Conservation (phyloP, 1,140 invertebrate species). For the Cecropterus lyciades region DNA sequence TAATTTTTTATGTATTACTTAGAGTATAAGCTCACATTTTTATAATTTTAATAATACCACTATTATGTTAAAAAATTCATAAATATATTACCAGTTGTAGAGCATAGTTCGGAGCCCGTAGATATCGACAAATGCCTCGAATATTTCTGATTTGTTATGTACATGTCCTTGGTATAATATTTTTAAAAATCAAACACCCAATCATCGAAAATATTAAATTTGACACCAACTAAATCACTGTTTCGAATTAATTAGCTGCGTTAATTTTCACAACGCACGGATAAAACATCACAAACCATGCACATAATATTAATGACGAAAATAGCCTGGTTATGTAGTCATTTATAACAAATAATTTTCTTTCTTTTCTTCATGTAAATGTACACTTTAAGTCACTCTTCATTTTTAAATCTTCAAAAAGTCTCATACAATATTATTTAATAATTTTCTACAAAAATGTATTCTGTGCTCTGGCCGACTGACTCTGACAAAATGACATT, state of each 20-base stretch:
- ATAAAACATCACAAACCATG: slow-evolving; percentile 33
- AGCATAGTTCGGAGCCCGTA: slow-evolving; percentile 72
- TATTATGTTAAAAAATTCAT: too few relatives aligned
- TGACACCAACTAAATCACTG: slow-evolving; percentile 30
- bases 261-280: slow-evolving; percentile 23
- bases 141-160: slow-evolving; percentile 75
- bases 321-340: slow-evolving; percentile 13
- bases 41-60: too few relatives aligned
- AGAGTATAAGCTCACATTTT: too few relatives aligned
- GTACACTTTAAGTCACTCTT: not conserved
- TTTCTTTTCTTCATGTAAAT: slow-evolving; percentile 15
- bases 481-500: slow-evolving; percentile 34
- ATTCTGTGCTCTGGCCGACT: slow-evolving; percentile 11
- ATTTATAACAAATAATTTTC: slow-evolving; percentile 5
- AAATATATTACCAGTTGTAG: slow-evolving; percentile 68
- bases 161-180: slow-evolving; percentile 80
- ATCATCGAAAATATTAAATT: slow-evolving; percentile 58
- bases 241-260: slow-evolving; percentile 40
- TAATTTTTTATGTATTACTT: too few relatives aligned
- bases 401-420: slow-evolving; percentile 8
- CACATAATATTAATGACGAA: slow-evolving; percentile 28
- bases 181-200: slow-evolving; percentile 62
- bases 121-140: slow-evolving; percentile 73
- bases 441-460: slow-evolving; percentile 13
- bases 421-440: slow-evolving; percentile 5